These are phyloP conservation scores for Phoxinus dragarum DNA, from an alignment of 2,797 vertebrate genomes.

Conservation along the genomic window DNA sequence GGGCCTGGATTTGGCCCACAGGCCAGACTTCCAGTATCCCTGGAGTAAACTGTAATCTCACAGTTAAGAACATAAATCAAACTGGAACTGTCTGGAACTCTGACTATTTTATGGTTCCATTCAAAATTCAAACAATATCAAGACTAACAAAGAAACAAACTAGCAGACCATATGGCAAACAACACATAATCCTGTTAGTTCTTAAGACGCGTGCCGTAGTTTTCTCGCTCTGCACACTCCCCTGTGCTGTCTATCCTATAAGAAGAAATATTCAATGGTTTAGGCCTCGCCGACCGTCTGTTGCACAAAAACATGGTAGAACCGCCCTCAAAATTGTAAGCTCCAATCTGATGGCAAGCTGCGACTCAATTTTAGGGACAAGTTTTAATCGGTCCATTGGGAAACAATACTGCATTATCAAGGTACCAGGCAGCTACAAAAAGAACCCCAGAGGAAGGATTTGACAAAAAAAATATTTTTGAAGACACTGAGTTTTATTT, in stretches of 20 bases:
- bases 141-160: background rate
- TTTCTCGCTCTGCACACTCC: background rate
- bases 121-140: slow-evolving; percentile 2
- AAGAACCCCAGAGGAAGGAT: background rate
- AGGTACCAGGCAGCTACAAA: background rate
- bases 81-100: background rate
- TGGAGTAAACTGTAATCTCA: background rate
- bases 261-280: background rate
- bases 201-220: background rate
- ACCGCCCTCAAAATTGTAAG: background rate
- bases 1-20: background rate
- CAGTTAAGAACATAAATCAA: background rate
- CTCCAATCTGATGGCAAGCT: background rate
- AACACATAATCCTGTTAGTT: slow-evolving; percentile 26
- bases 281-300: background rate
- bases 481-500: background rate
- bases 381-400: background rate
- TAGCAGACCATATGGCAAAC: slow-evolving; percentile 5
- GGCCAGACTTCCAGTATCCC: background rate
- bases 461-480: background rate
- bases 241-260: too few species aligned
- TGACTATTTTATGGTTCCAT: background rate
- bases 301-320: background rate
- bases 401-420: background rate
- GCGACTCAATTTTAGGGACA: background rate